Base-by-base conservation (phyloP, 2,888 invertebrate genomes). In the Quadroppia sp. region DNA sequence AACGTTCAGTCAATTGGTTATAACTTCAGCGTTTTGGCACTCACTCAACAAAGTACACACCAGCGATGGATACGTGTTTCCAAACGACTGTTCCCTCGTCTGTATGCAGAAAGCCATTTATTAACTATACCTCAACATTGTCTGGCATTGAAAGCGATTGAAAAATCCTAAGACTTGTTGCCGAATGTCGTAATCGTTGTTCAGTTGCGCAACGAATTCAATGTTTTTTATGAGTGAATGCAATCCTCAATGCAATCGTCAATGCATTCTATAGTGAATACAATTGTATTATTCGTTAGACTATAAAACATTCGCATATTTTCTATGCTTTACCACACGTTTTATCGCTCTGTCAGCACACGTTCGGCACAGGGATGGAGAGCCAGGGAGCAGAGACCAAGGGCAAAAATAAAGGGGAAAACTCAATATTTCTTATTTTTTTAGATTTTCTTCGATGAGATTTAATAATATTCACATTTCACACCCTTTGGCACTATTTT, bases 101-200 rank as follows among this genome's bases (percentile, higher is more conserved):
- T 13, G 56, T 32, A 61, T 25, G 3, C 25, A 61, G n/a, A 25
- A 23, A 61, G 28, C 28, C 23, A 61, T 67, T 67, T n/a, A n/a
- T n/a, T n/a, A n/a, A n/a, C n/a, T 42, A 67, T 67, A 67, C 67
- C 67, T 67, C 67, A 67, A 40, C 9, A 15, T 40, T 67, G 67
- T 67, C 67, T 67, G 67, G 20, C 67, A 67, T 67, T 67, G 67
- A 67, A 67, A 67, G 42, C 36, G 13, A 36, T 61, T 61, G 61
- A 53, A 53, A 53, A 53, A 53, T 23, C 23, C 23, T 7, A 32
- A 61, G 17, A 67, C 67, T 42, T 67, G 67, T 67, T 67, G 67
- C 67, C 67, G n/a, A 67, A 67, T 67, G 67, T 67, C 67, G 67
- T 61, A 61, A 61, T 36, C 30, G 32, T 53, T 53, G 53, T 53